phyloP scores from a whole-genome alignment of 2,888 invertebrate genomes.

The Phyto melanocephala region DNA sequence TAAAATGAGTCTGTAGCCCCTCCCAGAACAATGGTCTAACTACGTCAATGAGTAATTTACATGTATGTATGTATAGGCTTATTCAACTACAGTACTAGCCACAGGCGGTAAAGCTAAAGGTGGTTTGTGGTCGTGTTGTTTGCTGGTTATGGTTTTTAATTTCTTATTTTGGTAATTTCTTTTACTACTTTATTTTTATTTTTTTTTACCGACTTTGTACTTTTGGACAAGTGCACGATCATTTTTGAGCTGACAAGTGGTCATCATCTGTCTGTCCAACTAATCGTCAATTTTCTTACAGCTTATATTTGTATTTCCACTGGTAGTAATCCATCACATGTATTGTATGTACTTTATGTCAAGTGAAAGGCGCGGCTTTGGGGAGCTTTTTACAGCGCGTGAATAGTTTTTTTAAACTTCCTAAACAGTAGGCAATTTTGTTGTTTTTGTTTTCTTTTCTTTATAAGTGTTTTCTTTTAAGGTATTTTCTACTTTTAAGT shows the following conservation, averaged over 20 bases:
- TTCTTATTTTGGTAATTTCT: slow-evolving; percentile 24
- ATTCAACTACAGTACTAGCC: not conserved
- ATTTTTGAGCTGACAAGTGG: slow-evolving; percentile 25
- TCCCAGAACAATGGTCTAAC: too few species aligned
- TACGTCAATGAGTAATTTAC: too few species aligned
- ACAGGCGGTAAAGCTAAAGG: not conserved
- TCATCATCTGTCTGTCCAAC: not conserved
- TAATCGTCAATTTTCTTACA: too few species aligned
- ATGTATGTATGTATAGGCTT: not conserved
- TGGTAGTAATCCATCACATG: not conserved
- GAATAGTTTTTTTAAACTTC: slow-evolving; percentile 56
- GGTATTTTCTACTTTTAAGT: slow-evolving; percentile 29
- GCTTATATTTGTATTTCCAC: too few species aligned
- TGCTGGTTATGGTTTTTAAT: not conserved
- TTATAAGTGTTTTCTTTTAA: not conserved
- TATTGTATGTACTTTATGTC: not conserved
- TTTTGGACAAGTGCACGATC: slow-evolving; percentile 23
- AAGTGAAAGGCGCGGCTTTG: slow-evolving; percentile 59
- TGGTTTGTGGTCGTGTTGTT: slow-evolving; percentile 2
- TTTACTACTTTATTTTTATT: slow-evolving; percentile 11
- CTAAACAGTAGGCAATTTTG: slow-evolving; percentile 29
- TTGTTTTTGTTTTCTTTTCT: not conserved
- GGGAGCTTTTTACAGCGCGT: slow-evolving; percentile 41
- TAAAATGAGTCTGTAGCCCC: too few species aligned
- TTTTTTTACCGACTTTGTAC: not conserved